phyloP scores from a whole-genome alignment of 2,797 vertebrate species.

The Fistularia tabacaria region DNA sequence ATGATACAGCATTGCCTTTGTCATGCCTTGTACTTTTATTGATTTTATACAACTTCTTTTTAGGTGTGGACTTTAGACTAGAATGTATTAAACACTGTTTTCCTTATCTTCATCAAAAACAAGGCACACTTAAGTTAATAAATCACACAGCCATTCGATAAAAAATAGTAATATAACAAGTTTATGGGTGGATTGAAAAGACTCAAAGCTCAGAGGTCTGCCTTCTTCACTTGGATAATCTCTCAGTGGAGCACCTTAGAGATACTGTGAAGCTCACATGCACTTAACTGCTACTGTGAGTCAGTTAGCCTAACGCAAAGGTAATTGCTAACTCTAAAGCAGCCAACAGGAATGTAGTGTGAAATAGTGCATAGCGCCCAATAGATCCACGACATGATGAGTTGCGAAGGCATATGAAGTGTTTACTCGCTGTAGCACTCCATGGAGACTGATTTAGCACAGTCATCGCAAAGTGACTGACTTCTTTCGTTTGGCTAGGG shows the following conservation, averaged over 20 bases:
- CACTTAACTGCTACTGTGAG: constrained; percentile 71
- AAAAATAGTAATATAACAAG: constrained; percentile 24
- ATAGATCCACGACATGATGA: constrained; percentile 74
- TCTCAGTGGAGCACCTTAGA: constrained; percentile 57
- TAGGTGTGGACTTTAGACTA: no score
- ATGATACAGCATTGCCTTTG: background rate
- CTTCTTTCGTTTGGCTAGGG: constrained; percentile 75
- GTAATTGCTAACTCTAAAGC: constrained; percentile 73
- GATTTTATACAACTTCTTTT: background rate
- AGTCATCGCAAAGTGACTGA: constrained; percentile 75
- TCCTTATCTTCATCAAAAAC: no score
- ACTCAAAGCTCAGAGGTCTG: constrained; percentile 36
- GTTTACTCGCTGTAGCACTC: constrained; percentile 71
- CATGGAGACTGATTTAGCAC: constrained; percentile 76
- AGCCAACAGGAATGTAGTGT: constrained; percentile 70
- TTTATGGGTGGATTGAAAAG: constrained; percentile 49
- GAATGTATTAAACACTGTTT: no score
- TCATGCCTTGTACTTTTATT: background rate
- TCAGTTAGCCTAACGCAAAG: constrained; percentile 72
- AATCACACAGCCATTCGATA: constrained; percentile 21
- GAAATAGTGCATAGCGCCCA: constrained; percentile 72
- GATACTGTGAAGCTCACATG: constrained; percentile 63
- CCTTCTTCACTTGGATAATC: constrained; percentile 35
- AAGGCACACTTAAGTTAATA: constrained; percentile 9
- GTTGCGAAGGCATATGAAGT: constrained; percentile 72